phyloP scores from a whole-genome alignment of 2,888 invertebrate genomes.

The Trichogramma dendrolimi region DNA sequence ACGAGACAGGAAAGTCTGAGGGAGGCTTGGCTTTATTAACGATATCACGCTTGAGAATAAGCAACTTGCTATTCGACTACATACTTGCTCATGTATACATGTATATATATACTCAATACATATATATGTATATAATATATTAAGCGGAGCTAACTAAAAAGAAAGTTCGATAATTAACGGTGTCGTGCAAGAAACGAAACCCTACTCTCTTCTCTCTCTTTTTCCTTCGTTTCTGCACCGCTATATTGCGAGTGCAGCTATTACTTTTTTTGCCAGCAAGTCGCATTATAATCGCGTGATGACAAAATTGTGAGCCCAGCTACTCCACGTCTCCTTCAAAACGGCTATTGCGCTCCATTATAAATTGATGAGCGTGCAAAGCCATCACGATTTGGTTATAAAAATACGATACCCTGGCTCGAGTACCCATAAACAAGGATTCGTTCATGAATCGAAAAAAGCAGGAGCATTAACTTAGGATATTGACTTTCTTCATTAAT shows the following conservation, averaged over 20 bases:
- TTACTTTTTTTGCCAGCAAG: neutral
- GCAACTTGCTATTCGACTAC: slow-evolving; percentile 14
- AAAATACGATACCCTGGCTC: too few relatives aligned
- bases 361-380: too few relatives aligned
- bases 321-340: too few relatives aligned
- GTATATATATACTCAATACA: too few relatives aligned
- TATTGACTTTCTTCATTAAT: too few relatives aligned
- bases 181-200: slow-evolving; percentile 40
- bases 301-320: neutral
- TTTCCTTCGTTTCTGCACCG: slow-evolving; percentile 2
- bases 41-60: slow-evolving; percentile 35
- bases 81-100: too few relatives aligned
- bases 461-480: too few relatives aligned
- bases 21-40: slow-evolving; percentile 49
- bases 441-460: too few relatives aligned
- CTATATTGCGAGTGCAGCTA: neutral
- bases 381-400: too few relatives aligned
- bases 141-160: slow-evolving; percentile 30
- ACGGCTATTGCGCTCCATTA: too few relatives aligned
- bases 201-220: slow-evolving; percentile 10
- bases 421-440: too few relatives aligned
- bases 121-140: too few relatives aligned
- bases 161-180: slow-evolving; percentile 47
- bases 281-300: slow-evolving; percentile 17
- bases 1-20: slow-evolving; percentile 43